Base-by-base conservation (phyloP, 1,140 invertebrate species). In the Diploscapter pachys region DNA sequence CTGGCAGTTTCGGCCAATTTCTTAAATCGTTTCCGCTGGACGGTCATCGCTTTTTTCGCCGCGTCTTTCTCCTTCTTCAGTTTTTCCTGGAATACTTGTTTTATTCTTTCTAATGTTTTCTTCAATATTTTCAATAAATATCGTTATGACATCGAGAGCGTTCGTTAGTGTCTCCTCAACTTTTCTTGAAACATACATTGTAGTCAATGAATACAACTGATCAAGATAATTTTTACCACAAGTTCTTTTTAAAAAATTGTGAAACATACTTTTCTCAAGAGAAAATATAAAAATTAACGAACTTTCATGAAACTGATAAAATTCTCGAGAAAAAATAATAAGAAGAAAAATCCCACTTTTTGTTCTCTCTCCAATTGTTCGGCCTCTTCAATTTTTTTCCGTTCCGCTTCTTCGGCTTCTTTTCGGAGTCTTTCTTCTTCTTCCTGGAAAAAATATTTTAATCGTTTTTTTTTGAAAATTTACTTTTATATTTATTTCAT, bases 381-480 rank as follows among this genome's bases (percentile, higher is more conserved):
- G 62, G 48, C 73, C 6, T 52, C 64, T 61, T n/a, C 5, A 48
- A 57, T 71, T 69, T 51, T 72, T 51, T 67, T 76, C 31, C 11
- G 31, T 59, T 72, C 70, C 5, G 62, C 31, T 86, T 88, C 65
- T 80, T 64, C 59, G 77, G 74, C 66, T 84, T n/a, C 87, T 89
- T 88, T 92, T 31, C 31, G 31, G 31, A 31, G 31, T 1, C 31
- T 31, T 31, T 31, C 31, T 31, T 31, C 31, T 31, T 31, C 31
- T 31, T 31, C 31, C 31, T 31, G 31, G 31, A 31, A 31, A 31
- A 31, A 31, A 31, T 31, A 31, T 31, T 31, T 31, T 31, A 31
- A 31, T 31, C 31, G 31, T 31, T 31, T 31, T 69, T 91, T 95
- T 31, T 31, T 31, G 31, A 31, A 31, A 31, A 31, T 31, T 31